A percentile compares a stretch with the other conserved stretches of the same genome.
These are phyloP conservation scores for Enteromius radiatus DNA, from an alignment of 2,797 vertebrate genomes.

Conservation along the genomic window DNA sequence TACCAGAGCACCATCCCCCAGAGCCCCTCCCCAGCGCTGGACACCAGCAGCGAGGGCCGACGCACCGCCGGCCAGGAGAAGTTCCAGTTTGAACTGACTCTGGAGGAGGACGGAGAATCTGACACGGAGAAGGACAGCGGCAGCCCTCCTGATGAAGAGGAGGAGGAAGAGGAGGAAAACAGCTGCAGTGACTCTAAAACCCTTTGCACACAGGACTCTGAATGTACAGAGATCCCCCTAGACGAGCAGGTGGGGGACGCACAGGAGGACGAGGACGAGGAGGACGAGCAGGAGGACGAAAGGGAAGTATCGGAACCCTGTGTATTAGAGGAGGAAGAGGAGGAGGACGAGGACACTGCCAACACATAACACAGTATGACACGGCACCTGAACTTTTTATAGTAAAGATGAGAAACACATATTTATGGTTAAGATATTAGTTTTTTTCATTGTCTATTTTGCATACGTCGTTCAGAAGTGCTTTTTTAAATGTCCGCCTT, in stretches of 20 bases:
- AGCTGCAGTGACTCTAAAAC: slow-evolving; percentile 99
- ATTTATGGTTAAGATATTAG: slow-evolving; percentile 79
- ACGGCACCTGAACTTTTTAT: slow-evolving; percentile 69
- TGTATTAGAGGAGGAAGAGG: slow-evolving; percentile 67
- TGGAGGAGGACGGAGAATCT: slow-evolving; percentile 96
- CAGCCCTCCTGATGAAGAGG: slow-evolving; percentile 91
- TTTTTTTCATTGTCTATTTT: slow-evolving; percentile 65
- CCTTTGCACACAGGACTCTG: slow-evolving; percentile 98
- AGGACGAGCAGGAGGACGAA: slow-evolving; percentile 77
- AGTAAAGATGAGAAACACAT: slow-evolving; percentile 81
- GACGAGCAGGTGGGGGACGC: slow-evolving; percentile 94
- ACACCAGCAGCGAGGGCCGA: slow-evolving; percentile 87
- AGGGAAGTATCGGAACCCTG: slow-evolving; percentile 61
- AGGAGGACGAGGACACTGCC: slow-evolving; percentile 73
- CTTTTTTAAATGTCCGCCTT: slow-evolving; percentile 79
- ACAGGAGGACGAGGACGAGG: slow-evolving; percentile 73
- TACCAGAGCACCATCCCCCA: slow-evolving; percentile 99
- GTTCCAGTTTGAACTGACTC: slow-evolving; percentile 97
- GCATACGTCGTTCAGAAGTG: slow-evolving; percentile 81
- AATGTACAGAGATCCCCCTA: slow-evolving; percentile 95
- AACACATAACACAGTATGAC: slow-evolving; percentile 87
- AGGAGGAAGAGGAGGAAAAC: slow-evolving; percentile 92
- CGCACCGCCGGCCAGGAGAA: slow-evolving; percentile 91
- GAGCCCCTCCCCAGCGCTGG: slow-evolving; percentile 92
- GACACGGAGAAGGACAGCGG: slow-evolving; percentile 97